phyloP scores from a whole-genome alignment of 2,113 vertebrate genomes.

The Aphyosemion australe region DNA sequence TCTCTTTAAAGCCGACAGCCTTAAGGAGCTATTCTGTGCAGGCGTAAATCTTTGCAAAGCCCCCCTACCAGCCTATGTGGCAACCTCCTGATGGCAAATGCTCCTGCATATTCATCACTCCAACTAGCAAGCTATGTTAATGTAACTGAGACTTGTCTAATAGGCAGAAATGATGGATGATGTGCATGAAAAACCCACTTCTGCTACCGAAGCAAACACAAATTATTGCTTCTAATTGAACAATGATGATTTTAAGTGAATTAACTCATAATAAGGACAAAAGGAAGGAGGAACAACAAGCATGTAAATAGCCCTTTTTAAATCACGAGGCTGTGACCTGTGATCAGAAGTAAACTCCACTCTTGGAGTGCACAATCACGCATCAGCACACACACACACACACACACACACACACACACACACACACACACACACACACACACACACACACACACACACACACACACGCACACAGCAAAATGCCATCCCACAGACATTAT shows the following conservation, averaged over 20 bases:
- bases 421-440: no score
- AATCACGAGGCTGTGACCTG: slow-evolving; percentile 70
- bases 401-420: no score
- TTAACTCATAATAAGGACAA: neutral
- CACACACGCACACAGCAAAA: slow-evolving; percentile 9
- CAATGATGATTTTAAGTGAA: slow-evolving; percentile 1
- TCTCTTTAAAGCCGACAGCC: slow-evolving; percentile 56
- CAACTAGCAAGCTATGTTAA: slow-evolving; percentile 37
- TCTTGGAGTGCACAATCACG: slow-evolving; percentile 54
- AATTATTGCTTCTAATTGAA: slow-evolving; percentile 12
- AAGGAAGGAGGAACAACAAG: slow-evolving; percentile 19
- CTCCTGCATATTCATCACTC: slow-evolving; percentile 60
- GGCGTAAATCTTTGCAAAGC: slow-evolving; percentile 40
- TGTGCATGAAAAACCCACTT: slow-evolving; percentile 28
- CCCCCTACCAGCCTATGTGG: slow-evolving; percentile 38
- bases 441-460: neutral
- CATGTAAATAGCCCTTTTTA: slow-evolving; percentile 74
- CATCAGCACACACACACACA: slow-evolving; percentile 18
- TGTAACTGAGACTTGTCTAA: slow-evolving; percentile 21
- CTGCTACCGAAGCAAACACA: slow-evolving; percentile 18
- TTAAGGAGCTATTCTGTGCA: slow-evolving; percentile 35
- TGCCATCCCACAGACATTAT: slow-evolving; percentile 23
- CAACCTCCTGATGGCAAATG: slow-evolving; percentile 43
- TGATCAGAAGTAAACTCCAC: slow-evolving; percentile 75
- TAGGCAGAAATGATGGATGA: slow-evolving; percentile 50